Base-by-base conservation (phyloP, 2,113 vertebrate genomes). In the Neopipo cinnamomea region DNA sequence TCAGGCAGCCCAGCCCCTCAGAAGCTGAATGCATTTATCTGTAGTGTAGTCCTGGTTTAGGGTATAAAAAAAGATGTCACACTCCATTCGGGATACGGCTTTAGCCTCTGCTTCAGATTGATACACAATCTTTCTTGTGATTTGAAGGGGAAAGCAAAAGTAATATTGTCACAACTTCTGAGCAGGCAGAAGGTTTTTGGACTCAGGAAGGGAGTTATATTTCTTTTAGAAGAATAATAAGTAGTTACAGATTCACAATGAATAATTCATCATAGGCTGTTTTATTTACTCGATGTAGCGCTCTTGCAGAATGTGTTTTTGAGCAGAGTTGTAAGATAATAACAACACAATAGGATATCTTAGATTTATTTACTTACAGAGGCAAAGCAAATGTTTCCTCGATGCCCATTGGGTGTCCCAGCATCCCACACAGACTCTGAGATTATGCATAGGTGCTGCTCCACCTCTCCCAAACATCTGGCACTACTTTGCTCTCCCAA, bases 211-310 rank as follows among this genome's bases (percentile, higher is more conserved):
- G n/a, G 84, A 95, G 52, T 93, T 91, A 81, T 91, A 76, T 95
- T 96, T 91, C 93, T 77, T 95, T 95, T 82, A 95, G 93, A 94
- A 95, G 92, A 96, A 95, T 93, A 96, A 91, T 87, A 92, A 97
- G 85, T 95, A 75, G 79, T 89, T 96, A 88, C 68, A 78, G 93
- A 90, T 95, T 65, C 39, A 3, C 47, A 44, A 94, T 97, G 91
- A 95, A 97, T 97, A 97, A 96, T 97, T 96, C 92, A 96, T 97
- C 50, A 68, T 75, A 33, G 75, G 62, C 88, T 88, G 76, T 73
- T 96, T 94, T 96, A 93, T 96, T 96, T 94, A 91, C 92, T 93
- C 74, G 63, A 12, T 89, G 68, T 89, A 88, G 67, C 80, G 68
- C 86, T 90, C 68, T 88, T 91, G 68, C 70, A 88, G 94, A 94